Base-by-base conservation (phyloP, 2,113 vertebrate species). In the Paracanthobrama guichenoti region DNA sequence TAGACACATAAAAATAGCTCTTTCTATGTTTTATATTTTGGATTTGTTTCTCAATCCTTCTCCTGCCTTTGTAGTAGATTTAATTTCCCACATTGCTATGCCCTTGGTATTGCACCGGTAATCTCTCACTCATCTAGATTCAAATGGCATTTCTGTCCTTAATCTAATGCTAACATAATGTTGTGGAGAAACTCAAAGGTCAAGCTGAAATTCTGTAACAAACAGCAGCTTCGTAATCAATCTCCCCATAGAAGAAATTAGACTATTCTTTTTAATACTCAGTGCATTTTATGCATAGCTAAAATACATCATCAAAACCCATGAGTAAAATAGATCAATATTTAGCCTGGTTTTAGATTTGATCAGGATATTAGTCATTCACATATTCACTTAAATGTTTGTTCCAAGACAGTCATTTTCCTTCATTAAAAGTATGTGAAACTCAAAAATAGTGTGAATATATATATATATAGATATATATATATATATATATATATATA, bases 111-210 rank as follows among this genome's bases (percentile, higher is more conserved):
- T 73, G 69, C 24, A 42, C 28, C 60, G 28, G 66, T 79, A 64
- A 62, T 28, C 55, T 48, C 24, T 46, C 24, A 18, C 31, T 59
- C 50, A 20, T 80, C 42, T 83, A 71, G 76, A 67, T 73, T 44
- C 71, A 48, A 69, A 62, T 26, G n/a, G 39, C 20, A 77, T 81
- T 48, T 84, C 42, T 74, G 64, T 39, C 62, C 31, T 85, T 31
- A 46, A 59, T 71, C 60, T 55, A 62, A 77, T 12, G 11, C 42
- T 53, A 57, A 66, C 71, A 69, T 81, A 62, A 66, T 48, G 39
- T 76, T 66, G 22, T 24, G 2, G 71, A 53, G 75, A 48, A 60
- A 77, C 39, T 20, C 39, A 77, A 18, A 71, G 78, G 59, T 59
- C 78, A 10, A 39, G 71, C 1, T 60, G 31, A 39, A 69, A 39